Evolutionary conservation across 2,113 vertebrate genomes (phyloP), one percentile per base, ranked within the genome.

Genomic region (Sinocyclocheilus rhinocerous): DNA sequence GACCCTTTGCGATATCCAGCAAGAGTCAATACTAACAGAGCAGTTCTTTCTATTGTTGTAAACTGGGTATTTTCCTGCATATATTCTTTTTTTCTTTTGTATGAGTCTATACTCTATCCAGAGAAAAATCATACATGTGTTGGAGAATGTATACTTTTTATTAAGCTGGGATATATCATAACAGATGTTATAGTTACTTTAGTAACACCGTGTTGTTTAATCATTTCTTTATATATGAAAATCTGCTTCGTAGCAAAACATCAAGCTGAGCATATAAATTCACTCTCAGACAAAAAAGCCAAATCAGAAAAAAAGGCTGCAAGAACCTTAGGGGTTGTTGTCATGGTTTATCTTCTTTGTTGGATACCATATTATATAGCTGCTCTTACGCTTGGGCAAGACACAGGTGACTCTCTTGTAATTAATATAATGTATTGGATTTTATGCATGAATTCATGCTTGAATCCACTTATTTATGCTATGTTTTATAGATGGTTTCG

Each of bases 51-150:
- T 15, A 91, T 93, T 65, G 85, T 87, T 24, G 6, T 90, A 45
- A 92, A 90, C 86, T 93, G 93, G 93, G 73, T 69, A 45, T 90
- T 89, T 61, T 89, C 90, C 0, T 1, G 91, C 0, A n/a, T 93
- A 16, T 91, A 92, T 65, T 77, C 39, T 26, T 70, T 89, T 55
- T 82, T 61, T 50, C 0, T 81, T 22, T 69, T 84, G 6, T 26
- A 42, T 22, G 82, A 83, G 8, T 26, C 52, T 48, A 36, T 89
- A 1, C 45, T 84, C 6, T 4, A 63, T 48, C 76, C 81, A 4
- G 39, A 84, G 33, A 55, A 16, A 6, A 76, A 59, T 9, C 24
- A 2, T 63, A 48, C 18, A 16, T 89, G 85, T 36, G 2, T 70
- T 67, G 85, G 88, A 8, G 36, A 81, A 16, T 89, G 88, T 29